Conservation (phyloP, 35 echinoderm and acorn worm genomes). For the Anneissia japonica region DNA sequence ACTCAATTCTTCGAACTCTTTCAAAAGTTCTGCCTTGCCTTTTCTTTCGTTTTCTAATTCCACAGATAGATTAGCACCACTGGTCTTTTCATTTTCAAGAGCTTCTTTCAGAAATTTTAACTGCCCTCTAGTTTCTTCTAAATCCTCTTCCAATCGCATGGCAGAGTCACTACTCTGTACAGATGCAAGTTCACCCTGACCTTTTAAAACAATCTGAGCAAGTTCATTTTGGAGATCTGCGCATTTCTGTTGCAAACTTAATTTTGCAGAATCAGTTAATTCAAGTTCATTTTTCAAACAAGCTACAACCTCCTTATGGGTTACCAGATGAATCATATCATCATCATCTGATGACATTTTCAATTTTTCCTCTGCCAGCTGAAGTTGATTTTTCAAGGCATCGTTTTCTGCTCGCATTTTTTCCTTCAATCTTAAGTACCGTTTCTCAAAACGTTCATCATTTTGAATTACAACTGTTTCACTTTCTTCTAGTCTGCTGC, state of each 20-base stretch:
- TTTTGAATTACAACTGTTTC: constrained; percentile 25
- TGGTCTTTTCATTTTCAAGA: background rate
- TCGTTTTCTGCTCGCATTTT: constrained; percentile 12
- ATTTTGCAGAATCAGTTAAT: background rate
- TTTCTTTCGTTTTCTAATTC: background rate
- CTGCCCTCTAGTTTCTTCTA: background rate
- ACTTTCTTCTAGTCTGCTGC: constrained; percentile 37
- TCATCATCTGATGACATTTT: background rate
- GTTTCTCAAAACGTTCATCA: constrained; percentile 46
- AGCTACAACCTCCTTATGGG: background rate
- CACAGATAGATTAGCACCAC: background rate
- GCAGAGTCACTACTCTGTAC: background rate
- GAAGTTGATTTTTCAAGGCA: background rate
- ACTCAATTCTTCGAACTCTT: background rate
- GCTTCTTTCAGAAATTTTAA: background rate
- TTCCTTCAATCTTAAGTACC: constrained; percentile 20
- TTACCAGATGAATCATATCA: background rate
- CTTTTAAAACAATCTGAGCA: background rate
- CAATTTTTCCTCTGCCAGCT: background rate
- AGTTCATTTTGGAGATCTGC: background rate
- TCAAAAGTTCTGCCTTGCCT: background rate
- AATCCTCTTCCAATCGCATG: background rate
- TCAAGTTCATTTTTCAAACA: background rate
- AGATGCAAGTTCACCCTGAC: background rate
- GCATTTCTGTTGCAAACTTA: background rate